Evolutionary conservation across 2,113 vertebrate species (phyloP), one percentile per base, ranked within the genome.

Genomic region (Otis tarda): DNA sequence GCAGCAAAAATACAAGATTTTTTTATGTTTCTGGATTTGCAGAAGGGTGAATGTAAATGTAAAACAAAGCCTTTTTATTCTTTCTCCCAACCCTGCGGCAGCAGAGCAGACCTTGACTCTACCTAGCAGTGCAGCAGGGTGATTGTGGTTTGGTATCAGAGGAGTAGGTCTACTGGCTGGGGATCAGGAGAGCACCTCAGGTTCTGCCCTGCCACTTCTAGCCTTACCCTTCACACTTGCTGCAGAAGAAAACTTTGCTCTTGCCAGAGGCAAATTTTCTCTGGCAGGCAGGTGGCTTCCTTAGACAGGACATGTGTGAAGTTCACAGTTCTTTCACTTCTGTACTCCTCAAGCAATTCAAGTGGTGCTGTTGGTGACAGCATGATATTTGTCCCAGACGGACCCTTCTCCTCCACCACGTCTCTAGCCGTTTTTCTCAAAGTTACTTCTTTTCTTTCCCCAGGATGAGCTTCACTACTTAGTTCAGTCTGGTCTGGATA

Each of bases 401-500:
- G 14, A 63, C 14, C 30, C 27, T 87, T 75, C 55, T 59, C n/a
- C 28, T 83, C 35, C 43, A 71, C 14, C 15, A 6, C 28, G 74
- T 88, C 61, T 77, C 20, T 61, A 89, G 30, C 7, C 35, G 33
- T 71, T 92, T 91, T 78, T 21, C 74, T 87, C 56, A 15, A 74
- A n/a, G 21, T 43, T 59, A 1, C 24, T 82, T 41, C 11, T 31
- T 78, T 80, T 83, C 60, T 83, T 86, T 75, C 74, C 14, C 12
- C 33, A 70, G 22, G 50, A 76, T 68, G n/a, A 69, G 15, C 31
- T 77, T 94, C 60, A 50, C 45, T 79, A 33, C 47, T 82, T 87
- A 84, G 35, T 81, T 91, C 74, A 76, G 41, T 91, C 52, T 78
- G 39, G 31, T 95, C 87, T 92, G 81, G 74, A 73, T 84, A 91